A percentile compares a stretch with the other conserved stretches of the same genome.
These are phyloP conservation scores for Zeus faber DNA, from an alignment of 2,113 vertebrate species.

Conservation along the genomic window DNA sequence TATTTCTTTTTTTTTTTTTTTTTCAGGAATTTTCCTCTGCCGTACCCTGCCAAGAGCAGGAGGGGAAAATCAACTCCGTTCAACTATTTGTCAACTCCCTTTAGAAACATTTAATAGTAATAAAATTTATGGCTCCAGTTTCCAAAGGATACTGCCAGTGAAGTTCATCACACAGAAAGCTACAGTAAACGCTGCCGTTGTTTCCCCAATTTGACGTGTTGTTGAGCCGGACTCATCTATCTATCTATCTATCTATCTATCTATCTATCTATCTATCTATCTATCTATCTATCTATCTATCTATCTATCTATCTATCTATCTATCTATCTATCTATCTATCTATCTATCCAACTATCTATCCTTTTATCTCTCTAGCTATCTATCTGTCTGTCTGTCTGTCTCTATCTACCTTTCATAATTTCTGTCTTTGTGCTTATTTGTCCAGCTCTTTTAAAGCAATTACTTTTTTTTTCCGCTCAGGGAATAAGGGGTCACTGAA, in stretches of 20 bases:
- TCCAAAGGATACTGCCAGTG: constrained; percentile 88
- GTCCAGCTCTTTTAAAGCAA: constrained; percentile 21
- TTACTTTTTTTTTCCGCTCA: constrained; percentile 33
- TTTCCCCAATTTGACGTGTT: constrained; percentile 83
- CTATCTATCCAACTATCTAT: background rate
- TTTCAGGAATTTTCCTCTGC: constrained; percentile 79
- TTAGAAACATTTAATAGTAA: constrained; percentile 96
- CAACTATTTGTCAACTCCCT: constrained; percentile 98
- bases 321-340: constrained; percentile 2
- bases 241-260: background rate
- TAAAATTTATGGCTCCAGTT: constrained; percentile 91
- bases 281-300: background rate
- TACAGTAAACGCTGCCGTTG: constrained; percentile 84
- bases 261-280: background rate
- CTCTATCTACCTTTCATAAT: constrained; percentile 20
- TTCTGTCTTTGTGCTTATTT: background rate
- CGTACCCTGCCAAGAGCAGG: constrained; percentile 80
- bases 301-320: constrained; percentile 5
- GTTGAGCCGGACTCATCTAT: constrained; percentile 56
- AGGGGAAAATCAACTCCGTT: constrained; percentile 84
- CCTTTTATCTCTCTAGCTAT: no score
- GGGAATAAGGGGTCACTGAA: constrained; percentile 33
- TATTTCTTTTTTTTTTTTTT: constrained; percentile 72
- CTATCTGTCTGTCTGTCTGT: constrained; percentile 17
- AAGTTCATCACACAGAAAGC: constrained; percentile 80